Evolutionary conservation across 2,797 vertebrate species (phyloP).

Genomic region (Pseudopleuronectes americanus): DNA sequence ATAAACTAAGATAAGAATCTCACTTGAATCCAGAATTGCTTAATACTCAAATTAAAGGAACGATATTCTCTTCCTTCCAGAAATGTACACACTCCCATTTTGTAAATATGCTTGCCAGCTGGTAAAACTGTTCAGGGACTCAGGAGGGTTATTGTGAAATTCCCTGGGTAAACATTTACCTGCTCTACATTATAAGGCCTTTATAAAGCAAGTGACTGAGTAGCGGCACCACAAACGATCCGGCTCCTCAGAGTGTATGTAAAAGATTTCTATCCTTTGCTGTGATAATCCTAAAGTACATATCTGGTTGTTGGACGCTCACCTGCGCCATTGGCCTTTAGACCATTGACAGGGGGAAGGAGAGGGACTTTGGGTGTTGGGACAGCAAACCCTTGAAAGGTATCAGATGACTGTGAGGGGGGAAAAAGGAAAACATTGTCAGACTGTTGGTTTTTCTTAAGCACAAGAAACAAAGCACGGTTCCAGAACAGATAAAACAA

Average conservation of each 20-base stretch:
- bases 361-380: slow-evolving; percentile 85
- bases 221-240: slow-evolving; percentile 32
- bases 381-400: slow-evolving; percentile 79
- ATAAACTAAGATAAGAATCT: no score
- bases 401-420: slow-evolving; percentile 69
- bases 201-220: slow-evolving; percentile 31
- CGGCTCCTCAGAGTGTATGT: slow-evolving; percentile 20
- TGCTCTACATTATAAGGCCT: slow-evolving; percentile 45
- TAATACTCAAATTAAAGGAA: background rate
- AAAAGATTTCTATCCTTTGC: slow-evolving; percentile 3
- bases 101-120: slow-evolving; percentile 43
- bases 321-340: slow-evolving; percentile 77
- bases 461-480: slow-evolving; percentile 19
- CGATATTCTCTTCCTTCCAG: slow-evolving; percentile 21
- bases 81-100: slow-evolving; percentile 44
- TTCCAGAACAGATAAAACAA: slow-evolving; percentile 17
- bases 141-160: slow-evolving; percentile 58
- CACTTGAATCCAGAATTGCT: no score
- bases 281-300: no score
- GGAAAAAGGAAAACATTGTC: slow-evolving; percentile 37
- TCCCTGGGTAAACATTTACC: slow-evolving; percentile 69
- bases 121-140: slow-evolving; percentile 33
- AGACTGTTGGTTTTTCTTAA: slow-evolving; percentile 24
- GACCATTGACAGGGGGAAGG: slow-evolving; percentile 61
- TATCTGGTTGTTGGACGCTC: slow-evolving; percentile 28